Evolutionary conservation across 2,113 vertebrate genomes (phyloP).

Genomic region (Heloderma charlesbogerti): DNA sequence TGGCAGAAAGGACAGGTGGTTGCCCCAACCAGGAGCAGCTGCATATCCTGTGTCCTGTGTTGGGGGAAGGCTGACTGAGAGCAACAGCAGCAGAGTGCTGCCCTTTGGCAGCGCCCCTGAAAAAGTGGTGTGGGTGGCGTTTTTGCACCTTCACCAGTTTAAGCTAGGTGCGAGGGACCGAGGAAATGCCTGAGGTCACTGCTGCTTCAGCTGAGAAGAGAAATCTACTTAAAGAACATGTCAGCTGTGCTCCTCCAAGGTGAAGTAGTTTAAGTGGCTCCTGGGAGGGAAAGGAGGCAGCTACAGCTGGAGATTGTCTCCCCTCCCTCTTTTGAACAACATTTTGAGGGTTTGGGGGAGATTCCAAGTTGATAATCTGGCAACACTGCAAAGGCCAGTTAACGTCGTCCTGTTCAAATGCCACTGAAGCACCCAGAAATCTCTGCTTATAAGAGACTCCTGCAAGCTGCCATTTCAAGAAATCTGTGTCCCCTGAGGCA

Average conservation of each 20-base stretch:
- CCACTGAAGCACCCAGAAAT: not conserved
- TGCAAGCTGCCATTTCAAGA: not conserved
- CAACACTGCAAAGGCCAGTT: not conserved
- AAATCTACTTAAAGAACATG: not conserved
- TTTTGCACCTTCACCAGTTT: not conserved
- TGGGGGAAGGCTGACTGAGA: no score
- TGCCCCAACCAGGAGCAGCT: no score
- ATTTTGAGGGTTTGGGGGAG: not conserved
- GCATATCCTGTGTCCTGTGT: no score
- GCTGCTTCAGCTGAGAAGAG: not conserved
- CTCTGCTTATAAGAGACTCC: constrained; percentile 17
- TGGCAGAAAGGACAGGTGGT: no score
- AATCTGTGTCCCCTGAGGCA: not conserved
- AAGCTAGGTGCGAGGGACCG: not conserved
- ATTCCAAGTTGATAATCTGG: constrained; percentile 2
- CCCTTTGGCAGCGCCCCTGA: not conserved
- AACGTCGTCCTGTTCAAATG: not conserved
- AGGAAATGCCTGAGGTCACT: not conserved
- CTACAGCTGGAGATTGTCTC: not conserved
- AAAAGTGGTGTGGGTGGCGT: not conserved
- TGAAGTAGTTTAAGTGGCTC: not conserved
- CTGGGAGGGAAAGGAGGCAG: not conserved
- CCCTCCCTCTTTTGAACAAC: not conserved
- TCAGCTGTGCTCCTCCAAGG: not conserved
- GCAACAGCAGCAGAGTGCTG: not conserved